Base-by-base conservation (phyloP, 2,113 vertebrate species). In the Collichthys lucidus region DNA sequence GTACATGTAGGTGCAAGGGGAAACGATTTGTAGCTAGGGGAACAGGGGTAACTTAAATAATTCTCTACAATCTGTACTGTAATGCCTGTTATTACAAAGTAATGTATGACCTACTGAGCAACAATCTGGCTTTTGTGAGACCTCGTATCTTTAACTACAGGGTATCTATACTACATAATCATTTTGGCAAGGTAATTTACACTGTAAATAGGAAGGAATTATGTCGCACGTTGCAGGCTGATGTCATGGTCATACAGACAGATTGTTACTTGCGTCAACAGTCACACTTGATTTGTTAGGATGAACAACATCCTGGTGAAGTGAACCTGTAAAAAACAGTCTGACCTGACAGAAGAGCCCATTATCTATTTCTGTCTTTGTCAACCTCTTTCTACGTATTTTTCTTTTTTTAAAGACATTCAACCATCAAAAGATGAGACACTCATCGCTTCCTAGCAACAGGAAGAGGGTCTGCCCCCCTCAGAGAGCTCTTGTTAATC, bases 391-490 rank as follows among this genome's bases (percentile, higher is more conserved):
- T 78, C 29, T 71, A 62, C 80, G 79, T 60, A 71, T 80, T 79
- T 74, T 46, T 68, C 57, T 60, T 77, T 80, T 55, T 77, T 73
- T 42, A 77, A 60, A 77, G 70, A 78, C 86, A 74, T 65, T 61
- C 71, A 52, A 64, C 57, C 77, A 85, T 82, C 75, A 89, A 82
- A 85, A 84, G 80, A 88, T 71, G 69, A 88, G 83, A 80, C 80
- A 68, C 73, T 73, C 22, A 40, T 57, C 60, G 59, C 78, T n/a
- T 87, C 89, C 82, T 83, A 90, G 88, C 83, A 88, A 92, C 92
- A 88, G 86, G 46, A 92, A 87, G 75, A 88, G 66, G 66, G 14
- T 77, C 83, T 55, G 61, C 83, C 80, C 69, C 82, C 87, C 8
- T 77, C 71, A 4, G 77, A 89, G 85, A 80, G 63, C 72, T 73